These are phyloP conservation scores for Volucella inanis DNA, from an alignment of 2,888 invertebrate species.

Conservation along the genomic window DNA sequence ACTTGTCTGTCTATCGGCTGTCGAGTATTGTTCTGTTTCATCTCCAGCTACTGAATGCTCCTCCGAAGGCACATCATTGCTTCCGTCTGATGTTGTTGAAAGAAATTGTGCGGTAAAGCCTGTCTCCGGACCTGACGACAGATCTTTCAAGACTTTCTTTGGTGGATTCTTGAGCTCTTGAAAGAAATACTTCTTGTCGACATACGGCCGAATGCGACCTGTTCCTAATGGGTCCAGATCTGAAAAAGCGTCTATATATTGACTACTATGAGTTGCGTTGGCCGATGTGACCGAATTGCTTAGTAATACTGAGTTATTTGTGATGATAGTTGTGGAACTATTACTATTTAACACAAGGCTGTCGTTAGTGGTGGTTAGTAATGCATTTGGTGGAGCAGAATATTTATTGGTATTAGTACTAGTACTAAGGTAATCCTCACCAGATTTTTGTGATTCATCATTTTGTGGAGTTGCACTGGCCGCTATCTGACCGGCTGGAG, in stretches of 20 bases:
- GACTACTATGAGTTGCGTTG: slow-evolving; percentile 81
- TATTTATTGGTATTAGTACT: slow-evolving; percentile 72
- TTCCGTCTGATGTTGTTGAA: slow-evolving; percentile 55
- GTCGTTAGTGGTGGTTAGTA: slow-evolving; percentile 72
- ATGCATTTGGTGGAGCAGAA: slow-evolving; percentile 72
- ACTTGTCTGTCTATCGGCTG: slow-evolving; percentile 68
- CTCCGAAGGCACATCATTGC: slow-evolving; percentile 55
- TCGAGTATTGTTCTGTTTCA: slow-evolving; percentile 43
- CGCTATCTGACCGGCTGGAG: slow-evolving; percentile 43
- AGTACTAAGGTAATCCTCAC: slow-evolving; percentile 77
- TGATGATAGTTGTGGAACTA: slow-evolving; percentile 64
- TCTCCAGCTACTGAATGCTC: slow-evolving; percentile 51
- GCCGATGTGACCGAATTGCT: slow-evolving; percentile 77
- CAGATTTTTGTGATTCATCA: slow-evolving; percentile 77
- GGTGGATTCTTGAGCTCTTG: slow-evolving; percentile 97
- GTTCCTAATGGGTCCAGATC: slow-evolving; percentile 97
- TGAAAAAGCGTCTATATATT: slow-evolving; percentile 92
- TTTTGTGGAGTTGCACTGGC: slow-evolving; percentile 68
- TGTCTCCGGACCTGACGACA: slow-evolving; percentile 82
- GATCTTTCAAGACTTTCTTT: slow-evolving; percentile 95
- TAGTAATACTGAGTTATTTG: slow-evolving; percentile 72
- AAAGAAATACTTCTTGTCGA: slow-evolving; percentile 98
- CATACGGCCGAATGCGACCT: slow-evolving; percentile 94
- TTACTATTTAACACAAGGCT: slow-evolving; percentile 66
- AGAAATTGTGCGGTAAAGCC: slow-evolving; percentile 64